phyloP scores from a whole-genome alignment of 2,797 vertebrate genomes.

The Monodelphis domestica region DNA sequence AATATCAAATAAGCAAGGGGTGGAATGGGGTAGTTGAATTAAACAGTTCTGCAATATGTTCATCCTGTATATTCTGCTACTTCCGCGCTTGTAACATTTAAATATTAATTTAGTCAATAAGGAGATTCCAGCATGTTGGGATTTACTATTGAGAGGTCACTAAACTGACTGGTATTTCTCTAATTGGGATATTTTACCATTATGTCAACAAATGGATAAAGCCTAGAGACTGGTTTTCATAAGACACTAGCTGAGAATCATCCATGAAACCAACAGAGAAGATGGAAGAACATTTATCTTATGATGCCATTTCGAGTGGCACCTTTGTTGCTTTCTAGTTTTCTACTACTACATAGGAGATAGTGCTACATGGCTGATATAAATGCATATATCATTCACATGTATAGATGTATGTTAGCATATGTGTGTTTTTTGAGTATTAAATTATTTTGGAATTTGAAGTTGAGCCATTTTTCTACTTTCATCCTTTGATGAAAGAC shows the following conservation, averaged over 20 bases:
- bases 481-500: neutral
- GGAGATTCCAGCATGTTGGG: neutral
- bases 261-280: neutral
- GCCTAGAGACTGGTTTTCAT: neutral
- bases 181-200: neutral
- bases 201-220: too few species aligned
- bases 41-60: neutral
- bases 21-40: too few species aligned
- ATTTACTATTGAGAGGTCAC: neutral
- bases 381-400: neutral
- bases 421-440: neutral
- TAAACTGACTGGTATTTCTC: neutral
- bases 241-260: neutral
- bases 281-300: neutral
- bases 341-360: neutral
- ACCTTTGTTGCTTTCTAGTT: neutral
- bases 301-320: neutral
- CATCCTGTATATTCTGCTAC: neutral
- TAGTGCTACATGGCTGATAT: neutral
- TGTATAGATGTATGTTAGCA: neutral
- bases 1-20: too few species aligned
- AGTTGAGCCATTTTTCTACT: neutral
- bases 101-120: neutral
- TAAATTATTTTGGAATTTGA: neutral
- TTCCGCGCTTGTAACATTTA: too few species aligned